A percentile compares a stretch with the other conserved stretches of the same genome.
These are phyloP conservation scores for Scotopteryx bipunctaria DNA, from an alignment of 2,888 invertebrate species.

Conservation along the genomic window DNA sequence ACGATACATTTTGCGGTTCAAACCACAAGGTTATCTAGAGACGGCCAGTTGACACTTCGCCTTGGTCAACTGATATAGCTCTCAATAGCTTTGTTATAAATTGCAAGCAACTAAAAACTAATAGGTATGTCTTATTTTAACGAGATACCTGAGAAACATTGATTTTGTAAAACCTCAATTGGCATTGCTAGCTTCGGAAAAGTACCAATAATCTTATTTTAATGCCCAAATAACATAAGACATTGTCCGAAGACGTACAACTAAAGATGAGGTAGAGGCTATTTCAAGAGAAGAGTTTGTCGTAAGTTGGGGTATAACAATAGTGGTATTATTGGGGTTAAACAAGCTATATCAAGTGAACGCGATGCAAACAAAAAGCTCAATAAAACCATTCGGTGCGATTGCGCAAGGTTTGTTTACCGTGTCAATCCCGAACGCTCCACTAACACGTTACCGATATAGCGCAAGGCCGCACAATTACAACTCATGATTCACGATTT, in stretches of 20 bases:
- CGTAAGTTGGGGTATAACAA: not conserved
- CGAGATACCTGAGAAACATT: not conserved
- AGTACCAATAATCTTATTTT: not conserved
- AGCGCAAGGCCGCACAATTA: slow-evolving; percentile 77
- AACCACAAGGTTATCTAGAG: slow-evolving; percentile 56
- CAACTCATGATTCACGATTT: slow-evolving; percentile 62
- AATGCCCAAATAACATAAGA: not conserved
- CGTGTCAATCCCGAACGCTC: slow-evolving; percentile 63
- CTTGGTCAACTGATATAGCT: slow-evolving; percentile 48
- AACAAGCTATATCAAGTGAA: not conserved
- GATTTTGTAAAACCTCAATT: no score
- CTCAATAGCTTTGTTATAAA: slow-evolving; percentile 33
- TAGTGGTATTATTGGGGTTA: not conserved
- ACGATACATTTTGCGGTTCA: slow-evolving; percentile 46
- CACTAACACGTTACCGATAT: slow-evolving; percentile 76
- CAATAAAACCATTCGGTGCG: slow-evolving; percentile 46
- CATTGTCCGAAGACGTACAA: not conserved
- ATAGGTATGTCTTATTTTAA: not conserved
- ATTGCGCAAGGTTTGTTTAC: slow-evolving; percentile 77
- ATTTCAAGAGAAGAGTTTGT: not conserved
- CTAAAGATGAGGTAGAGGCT: not conserved
- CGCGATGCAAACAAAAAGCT: slow-evolving; percentile 33
- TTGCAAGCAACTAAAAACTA: slow-evolving; percentile 20
- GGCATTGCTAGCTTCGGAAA: no score
- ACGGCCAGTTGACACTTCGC: slow-evolving; percentile 51